A percentile compares a stretch with the other conserved stretches of the same genome.
These are phyloP conservation scores for Pseudorhiza aurosa DNA, from an alignment of 30 jellyfish, hydroid and myxozoan species.

Conservation along the genomic window DNA sequence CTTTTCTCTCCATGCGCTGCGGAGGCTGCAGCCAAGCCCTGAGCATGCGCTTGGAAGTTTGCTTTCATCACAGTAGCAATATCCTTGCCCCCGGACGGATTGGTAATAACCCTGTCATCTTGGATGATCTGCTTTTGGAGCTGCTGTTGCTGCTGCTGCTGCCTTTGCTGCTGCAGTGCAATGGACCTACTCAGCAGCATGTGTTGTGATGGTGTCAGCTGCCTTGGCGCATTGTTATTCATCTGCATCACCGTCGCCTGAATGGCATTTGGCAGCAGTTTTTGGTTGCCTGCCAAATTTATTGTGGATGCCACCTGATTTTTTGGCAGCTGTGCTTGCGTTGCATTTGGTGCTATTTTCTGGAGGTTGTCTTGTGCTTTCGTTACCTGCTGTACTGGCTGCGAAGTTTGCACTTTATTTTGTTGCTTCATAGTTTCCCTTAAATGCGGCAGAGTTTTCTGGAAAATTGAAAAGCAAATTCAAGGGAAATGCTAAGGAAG, in stretches of 20 bases:
- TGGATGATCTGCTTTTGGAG: slow-evolving; percentile 10
- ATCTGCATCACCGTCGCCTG: slow-evolving; percentile 67
- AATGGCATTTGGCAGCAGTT: slow-evolving; percentile 24
- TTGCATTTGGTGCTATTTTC: slow-evolving; percentile 19
- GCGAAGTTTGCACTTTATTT: slow-evolving; percentile 70
- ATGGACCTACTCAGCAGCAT: slow-evolving; percentile 46
- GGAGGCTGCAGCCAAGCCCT: slow-evolving; percentile 14
- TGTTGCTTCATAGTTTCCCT: slow-evolving; percentile 94
- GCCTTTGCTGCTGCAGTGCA: slow-evolving; percentile 48
- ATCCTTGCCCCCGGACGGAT: slow-evolving; percentile 58
- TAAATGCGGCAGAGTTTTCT: slow-evolving; percentile 95
- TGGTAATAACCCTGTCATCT: slow-evolving; percentile 33
- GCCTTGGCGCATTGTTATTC: slow-evolving; percentile 25
- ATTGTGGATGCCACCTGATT: slow-evolving; percentile 6
- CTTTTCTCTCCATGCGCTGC: slow-evolving; percentile 61
- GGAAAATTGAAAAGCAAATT: no score
- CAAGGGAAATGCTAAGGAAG: no score
- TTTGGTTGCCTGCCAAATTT: slow-evolving; percentile 23
- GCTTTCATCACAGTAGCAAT: slow-evolving; percentile 62
- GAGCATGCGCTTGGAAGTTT: slow-evolving; percentile 42
- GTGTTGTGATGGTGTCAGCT: slow-evolving; percentile 76
- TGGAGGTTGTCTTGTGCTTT: slow-evolving; percentile 32
- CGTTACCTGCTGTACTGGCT: slow-evolving; percentile 25
- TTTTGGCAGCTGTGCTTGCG: slow-evolving; percentile 35
- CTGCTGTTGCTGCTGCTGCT: slow-evolving; percentile 68